Percentiles rank a stretch among this genome's conserved stretches.
Evolutionary conservation across 2,113 vertebrate species (phyloP).

Genomic region (Tylochromis polylepis): DNA sequence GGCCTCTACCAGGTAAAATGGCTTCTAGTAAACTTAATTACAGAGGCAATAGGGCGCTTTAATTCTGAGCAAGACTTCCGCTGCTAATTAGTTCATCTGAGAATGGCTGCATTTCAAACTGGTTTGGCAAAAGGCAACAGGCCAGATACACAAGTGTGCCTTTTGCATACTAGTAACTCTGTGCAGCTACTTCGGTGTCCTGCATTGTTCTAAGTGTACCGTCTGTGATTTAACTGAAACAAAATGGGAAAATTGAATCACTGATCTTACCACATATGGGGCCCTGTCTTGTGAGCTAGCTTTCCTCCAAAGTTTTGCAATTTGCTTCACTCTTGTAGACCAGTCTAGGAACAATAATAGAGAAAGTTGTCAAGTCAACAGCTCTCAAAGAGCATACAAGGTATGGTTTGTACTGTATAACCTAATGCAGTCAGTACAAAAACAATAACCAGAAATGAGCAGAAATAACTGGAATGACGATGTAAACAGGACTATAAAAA

Average conservation of each 20-base stretch:
- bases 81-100: conserved; percentile 47
- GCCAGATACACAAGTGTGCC: conserved; percentile 2
- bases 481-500: neutral
- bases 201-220: neutral
- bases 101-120: conserved; percentile 34
- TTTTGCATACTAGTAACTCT: neutral
- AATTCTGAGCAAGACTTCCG: conserved; percentile 20
- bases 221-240: neutral
- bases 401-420: neutral
- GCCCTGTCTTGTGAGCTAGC: conserved; percentile 97
- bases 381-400: neutral
- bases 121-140: conserved; percentile 19
- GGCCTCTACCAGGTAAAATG: conserved; percentile 26
- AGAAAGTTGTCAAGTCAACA: conserved; percentile 14
- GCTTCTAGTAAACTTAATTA: conserved; percentile 42
- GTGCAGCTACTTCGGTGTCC: neutral
- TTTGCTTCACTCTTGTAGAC: conserved; percentile 96
- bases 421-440: neutral
- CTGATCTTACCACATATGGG: conserved; percentile 92
- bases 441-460: neutral
- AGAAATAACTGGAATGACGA: neutral
- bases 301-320: conserved; percentile 98
- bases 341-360: conserved; percentile 79
- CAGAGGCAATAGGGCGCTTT: conserved; percentile 6
- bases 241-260: neutral